Percentiles rank a stretch among this genome's conserved stretches.
phyloP scores from a whole-genome alignment of 2,888 invertebrate genomes.

The Germaria angustata region DNA sequence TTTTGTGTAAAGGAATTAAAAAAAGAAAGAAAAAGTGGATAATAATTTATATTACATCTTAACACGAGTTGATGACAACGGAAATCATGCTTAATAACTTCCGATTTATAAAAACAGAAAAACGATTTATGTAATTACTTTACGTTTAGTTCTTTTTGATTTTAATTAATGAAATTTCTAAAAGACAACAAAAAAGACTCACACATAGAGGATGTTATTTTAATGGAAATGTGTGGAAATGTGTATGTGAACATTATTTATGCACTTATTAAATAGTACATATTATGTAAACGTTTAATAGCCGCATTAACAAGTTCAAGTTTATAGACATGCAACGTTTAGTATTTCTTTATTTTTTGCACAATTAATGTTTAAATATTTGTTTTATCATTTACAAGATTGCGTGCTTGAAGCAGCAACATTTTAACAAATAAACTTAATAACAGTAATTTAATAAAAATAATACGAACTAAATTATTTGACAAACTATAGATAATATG shows the following conservation, averaged over 20 bases:
- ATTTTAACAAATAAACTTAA: background rate
- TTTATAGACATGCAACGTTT: conserved; percentile 20
- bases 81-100: conserved; percentile 58
- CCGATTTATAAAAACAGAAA: conserved; percentile 27
- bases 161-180: background rate
- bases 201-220: conserved; percentile 19
- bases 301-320: conserved; percentile 47
- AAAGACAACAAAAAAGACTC: background rate
- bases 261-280: background rate
- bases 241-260: conserved; percentile 24
- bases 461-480: background rate
- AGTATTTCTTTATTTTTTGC: background rate
- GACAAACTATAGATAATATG: background rate
- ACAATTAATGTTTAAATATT: background rate
- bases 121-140: background rate
- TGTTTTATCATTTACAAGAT: background rate
- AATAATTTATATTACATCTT: background rate
- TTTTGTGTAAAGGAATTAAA: background rate
- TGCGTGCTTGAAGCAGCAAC: conserved; percentile 26
- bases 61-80: conserved; percentile 57
- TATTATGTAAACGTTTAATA: conserved; percentile 31
- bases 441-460: background rate
- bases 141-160: background rate
- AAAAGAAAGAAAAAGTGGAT: background rate
- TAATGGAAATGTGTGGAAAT: conserved; percentile 39